Base-by-base conservation (phyloP, 2,113 vertebrate species). In the Cardinalis cardinalis region DNA sequence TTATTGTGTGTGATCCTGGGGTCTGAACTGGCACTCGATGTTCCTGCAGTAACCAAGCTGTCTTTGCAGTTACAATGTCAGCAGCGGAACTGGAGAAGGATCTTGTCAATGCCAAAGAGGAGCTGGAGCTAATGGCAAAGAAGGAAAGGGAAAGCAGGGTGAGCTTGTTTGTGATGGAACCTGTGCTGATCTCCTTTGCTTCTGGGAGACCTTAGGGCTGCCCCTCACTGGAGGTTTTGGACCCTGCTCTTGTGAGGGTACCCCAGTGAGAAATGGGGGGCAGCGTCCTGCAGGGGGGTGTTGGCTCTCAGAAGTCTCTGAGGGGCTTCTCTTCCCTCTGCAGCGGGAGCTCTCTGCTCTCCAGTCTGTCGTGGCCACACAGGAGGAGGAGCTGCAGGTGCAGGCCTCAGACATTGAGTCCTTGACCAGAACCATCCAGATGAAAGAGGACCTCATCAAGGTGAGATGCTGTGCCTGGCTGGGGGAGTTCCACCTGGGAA, bases 381-480 rank as follows among this genome's bases (percentile, higher is more conserved):
- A 97, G 82, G 97, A 97, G 21, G 96, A 98, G 41, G 97, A 98
- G 87, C 93, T 98, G 75, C 97, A 98, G 86, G 97, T 97, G 87
- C 98, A 98, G 93, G 97, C 97, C 11, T 96, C 95, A 0, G 97
- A 97, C 56, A 88, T 99, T n/a, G 98, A 98, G 68, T 95, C 98
- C 48, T 95, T 99, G 76, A 98, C 89, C 92, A 98, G 97, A 93
- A 98, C 80, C 24, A 93, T 98, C 51, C 97, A 96, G 68, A 97
- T 98, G 73, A 99, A 99, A 95, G 98, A 99, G 68, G 98, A 98
- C 48, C 93, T 98, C 73, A 98, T 99, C 92, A 98, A 98, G 99
- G 99, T 99, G 66, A 92, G 94, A 9, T 12, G n/a, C 29, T 3
- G 0, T 2, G 1, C 44, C 49, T 1, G 69, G n/a, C 40, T 76